Conservation (phyloP, 2,113 vertebrate genomes). For the Castor canadensis region DNA sequence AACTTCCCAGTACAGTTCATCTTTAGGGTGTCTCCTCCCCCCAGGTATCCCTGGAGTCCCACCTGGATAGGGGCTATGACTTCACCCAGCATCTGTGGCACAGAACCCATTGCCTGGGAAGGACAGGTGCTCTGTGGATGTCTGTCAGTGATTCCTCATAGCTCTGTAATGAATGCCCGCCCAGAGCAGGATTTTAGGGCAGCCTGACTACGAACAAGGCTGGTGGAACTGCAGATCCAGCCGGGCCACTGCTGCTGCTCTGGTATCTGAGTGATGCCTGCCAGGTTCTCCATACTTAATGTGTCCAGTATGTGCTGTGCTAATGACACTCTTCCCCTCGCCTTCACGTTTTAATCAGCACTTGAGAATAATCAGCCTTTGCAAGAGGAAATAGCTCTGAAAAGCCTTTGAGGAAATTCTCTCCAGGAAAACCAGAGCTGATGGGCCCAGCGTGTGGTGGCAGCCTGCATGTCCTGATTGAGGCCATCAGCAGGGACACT, state of each 20-base stretch:
- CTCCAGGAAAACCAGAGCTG: neutral
- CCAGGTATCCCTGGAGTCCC: neutral
- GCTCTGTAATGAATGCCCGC: accelerated
- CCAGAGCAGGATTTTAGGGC: neutral
- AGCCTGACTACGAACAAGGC: accelerated
- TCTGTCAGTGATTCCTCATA: neutral
- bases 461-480: neutral
- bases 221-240: no score
- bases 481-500: accelerated
- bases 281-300: neutral
- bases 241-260: accelerated
- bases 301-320: neutral
- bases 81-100: neutral
- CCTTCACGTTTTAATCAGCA: neutral
- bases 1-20: accelerated
- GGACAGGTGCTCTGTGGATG: accelerated
- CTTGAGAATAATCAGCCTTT: neutral
- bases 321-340: accelerated
- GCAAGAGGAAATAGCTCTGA: neutral
- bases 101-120: neutral
- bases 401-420: neutral
- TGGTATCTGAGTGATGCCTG: accelerated
- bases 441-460: neutral
- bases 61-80: neutral
- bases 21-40: accelerated